These are phyloP conservation scores for Glaucidium brasilianum DNA, from an alignment of 2,113 vertebrate species.

Conservation along the genomic window DNA sequence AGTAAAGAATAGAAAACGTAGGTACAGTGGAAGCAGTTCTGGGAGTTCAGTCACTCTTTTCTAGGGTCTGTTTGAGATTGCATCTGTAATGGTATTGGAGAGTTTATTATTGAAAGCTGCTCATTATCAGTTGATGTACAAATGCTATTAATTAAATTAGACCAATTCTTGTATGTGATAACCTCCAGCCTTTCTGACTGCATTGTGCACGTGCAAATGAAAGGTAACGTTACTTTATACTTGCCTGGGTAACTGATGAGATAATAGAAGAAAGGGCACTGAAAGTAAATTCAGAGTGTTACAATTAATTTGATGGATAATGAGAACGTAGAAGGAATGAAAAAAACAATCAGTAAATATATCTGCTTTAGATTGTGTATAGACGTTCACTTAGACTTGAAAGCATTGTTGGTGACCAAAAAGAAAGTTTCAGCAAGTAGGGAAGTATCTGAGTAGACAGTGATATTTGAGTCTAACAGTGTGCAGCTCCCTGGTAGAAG, in stretches of 20 bases:
- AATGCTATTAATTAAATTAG: neutral
- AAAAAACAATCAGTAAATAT: neutral
- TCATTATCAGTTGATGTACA: neutral
- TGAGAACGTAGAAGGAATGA: neutral
- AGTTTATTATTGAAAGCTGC: neutral
- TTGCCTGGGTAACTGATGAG: neutral
- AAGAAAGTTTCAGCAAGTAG: neutral
- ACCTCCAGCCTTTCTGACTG: neutral
- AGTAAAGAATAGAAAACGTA: neutral
- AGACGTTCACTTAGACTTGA: neutral
- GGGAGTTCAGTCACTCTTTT: neutral
- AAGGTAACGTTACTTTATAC: neutral
- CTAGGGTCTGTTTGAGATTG: neutral
- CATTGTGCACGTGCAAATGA: neutral
- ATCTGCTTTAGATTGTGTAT: neutral
- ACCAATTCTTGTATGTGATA: neutral
- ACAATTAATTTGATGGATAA: neutral
- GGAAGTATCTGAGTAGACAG: neutral
- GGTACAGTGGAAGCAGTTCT: neutral
- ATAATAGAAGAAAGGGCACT: neutral
- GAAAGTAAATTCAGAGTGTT: neutral
- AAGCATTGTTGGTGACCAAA: neutral
- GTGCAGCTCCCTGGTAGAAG: neutral
- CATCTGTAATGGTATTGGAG: neutral
- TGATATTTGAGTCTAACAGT: neutral